Evolutionary conservation across 1,140 invertebrate species (phyloP).

Genomic region (Lordiphosa clarofinis): DNA sequence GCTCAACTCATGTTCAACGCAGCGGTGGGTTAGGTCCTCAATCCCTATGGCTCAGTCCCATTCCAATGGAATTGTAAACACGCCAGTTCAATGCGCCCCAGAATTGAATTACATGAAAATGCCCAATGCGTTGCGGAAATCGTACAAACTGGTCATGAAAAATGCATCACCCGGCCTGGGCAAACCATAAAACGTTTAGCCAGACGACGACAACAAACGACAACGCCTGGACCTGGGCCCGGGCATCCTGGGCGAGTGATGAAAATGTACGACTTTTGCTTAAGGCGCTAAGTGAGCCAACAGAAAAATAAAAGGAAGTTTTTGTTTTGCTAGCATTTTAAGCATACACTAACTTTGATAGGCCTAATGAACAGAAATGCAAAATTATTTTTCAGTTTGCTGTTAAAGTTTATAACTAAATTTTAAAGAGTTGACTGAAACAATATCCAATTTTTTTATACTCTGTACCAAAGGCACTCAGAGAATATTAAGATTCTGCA

Average conservation of each 20-base stretch:
- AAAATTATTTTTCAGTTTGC: too few relatives aligned
- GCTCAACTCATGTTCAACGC: conserved; percentile 53
- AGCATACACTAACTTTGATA: too few relatives aligned
- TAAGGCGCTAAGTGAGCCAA: conserved; percentile 56
- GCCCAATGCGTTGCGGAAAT: conserved; percentile 73
- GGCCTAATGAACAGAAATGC: too few relatives aligned
- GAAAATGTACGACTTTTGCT: conserved; percentile 75
- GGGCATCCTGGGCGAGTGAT: conserved; percentile 47
- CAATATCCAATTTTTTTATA: too few relatives aligned
- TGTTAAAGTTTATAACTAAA: too few relatives aligned
- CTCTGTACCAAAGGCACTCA: too few relatives aligned
- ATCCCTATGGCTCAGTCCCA: conserved; percentile 2
- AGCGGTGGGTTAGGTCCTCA: conserved; percentile 45
- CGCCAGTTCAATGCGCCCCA: conserved; percentile 40
- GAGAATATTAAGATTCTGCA: too few relatives aligned
- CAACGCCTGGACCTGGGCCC: conserved; percentile 14
- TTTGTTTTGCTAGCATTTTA: neutral
- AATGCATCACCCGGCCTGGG: conserved; percentile 59
- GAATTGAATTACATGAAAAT: conserved; percentile 77
- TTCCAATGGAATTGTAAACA: conserved; percentile 70
- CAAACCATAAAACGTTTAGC: conserved; percentile 55
- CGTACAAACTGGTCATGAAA: conserved; percentile 78
- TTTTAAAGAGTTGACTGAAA: too few relatives aligned
- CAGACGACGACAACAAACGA: conserved; percentile 30
- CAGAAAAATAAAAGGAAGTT: conserved; percentile 38